Conservation (phyloP, 2,113 vertebrate species). For the Helogale parvula region DNA sequence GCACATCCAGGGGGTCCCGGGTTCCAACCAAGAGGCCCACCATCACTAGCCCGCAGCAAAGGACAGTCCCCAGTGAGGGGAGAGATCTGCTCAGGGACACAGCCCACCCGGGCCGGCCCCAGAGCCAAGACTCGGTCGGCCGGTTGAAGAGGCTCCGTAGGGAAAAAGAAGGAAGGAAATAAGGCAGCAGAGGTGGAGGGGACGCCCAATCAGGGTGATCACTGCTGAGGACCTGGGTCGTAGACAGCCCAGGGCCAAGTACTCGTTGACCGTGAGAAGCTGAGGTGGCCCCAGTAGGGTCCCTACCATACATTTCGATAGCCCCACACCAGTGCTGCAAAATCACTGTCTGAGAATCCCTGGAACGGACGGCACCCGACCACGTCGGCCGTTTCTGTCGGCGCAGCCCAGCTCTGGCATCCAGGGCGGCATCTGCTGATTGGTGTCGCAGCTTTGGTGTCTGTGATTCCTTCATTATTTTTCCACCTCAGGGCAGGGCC, state of each 20-base stretch:
- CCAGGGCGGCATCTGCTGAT: background rate
- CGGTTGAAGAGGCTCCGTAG: background rate
- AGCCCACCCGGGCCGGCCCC: background rate
- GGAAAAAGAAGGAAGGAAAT: background rate
- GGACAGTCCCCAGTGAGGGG: fast-evolving
- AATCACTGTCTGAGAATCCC: background rate
- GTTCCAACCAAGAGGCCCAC: background rate
- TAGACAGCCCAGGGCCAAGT: background rate
- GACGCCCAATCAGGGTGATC: background rate
- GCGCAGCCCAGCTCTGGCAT: fast-evolving
- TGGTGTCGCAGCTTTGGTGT: background rate
- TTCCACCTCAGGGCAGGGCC: background rate
- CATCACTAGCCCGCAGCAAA: background rate
- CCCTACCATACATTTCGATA: background rate
- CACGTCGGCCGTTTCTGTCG: background rate
- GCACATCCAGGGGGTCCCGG: background rate
- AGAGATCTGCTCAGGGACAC: background rate
- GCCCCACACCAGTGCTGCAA: background rate
- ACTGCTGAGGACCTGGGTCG: background rate
- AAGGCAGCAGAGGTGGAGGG: background rate
- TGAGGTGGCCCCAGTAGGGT: background rate
- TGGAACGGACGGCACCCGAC: background rate
- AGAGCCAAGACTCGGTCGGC: background rate
- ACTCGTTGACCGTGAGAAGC: background rate
- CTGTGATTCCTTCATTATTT: background rate